Conservation (phyloP, 2,888 invertebrate species). For the Iphiclides podalirius region DNA sequence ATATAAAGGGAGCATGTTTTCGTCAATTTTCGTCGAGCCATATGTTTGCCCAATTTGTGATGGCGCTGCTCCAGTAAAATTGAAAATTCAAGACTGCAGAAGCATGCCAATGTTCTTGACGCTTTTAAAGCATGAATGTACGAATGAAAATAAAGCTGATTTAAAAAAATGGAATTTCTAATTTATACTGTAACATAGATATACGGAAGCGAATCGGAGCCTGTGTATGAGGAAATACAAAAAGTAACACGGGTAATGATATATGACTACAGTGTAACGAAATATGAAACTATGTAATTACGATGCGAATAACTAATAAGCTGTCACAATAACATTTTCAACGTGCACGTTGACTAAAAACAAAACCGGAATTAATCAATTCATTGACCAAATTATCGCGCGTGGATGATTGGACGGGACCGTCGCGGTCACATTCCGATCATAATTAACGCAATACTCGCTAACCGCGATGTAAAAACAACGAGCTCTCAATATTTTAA, state of each 20-base stretch:
- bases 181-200: too few species aligned
- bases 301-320: neutral
- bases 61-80: neutral
- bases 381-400: constrained; percentile 3
- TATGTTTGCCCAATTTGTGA: neutral
- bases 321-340: neutral
- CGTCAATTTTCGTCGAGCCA: neutral
- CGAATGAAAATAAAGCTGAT: neutral
- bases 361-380: neutral
- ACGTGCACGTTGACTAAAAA: neutral
- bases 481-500: too few species aligned
- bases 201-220: too few species aligned
- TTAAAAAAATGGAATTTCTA: too few species aligned
- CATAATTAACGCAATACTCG: constrained; percentile 5
- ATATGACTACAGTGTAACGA: neutral
- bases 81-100: neutral
- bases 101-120: neutral
- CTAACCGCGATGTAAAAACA: too few species aligned
- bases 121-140: neutral
- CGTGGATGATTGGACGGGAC: constrained; percentile 4
- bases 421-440: constrained; percentile 11
- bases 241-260: too few species aligned
- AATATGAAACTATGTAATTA: neutral
- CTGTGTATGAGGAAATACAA: too few species aligned
- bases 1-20: too few species aligned